phyloP scores from a whole-genome alignment of 2,888 invertebrate species.

The Drosophila anomalata region DNA sequence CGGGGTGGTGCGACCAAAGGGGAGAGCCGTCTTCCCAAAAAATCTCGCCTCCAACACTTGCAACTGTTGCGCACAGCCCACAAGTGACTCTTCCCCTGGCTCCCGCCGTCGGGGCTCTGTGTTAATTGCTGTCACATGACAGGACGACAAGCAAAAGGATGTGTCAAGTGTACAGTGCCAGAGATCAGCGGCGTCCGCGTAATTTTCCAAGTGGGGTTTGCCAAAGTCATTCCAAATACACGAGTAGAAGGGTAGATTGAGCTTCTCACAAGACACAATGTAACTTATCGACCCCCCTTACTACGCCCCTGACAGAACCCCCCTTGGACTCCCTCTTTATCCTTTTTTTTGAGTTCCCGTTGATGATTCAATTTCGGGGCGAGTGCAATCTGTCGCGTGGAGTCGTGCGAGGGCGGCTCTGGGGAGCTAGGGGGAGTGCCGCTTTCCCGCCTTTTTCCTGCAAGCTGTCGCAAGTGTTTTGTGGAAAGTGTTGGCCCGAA shows the following conservation, averaged over 20 bases:
- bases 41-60: constrained; percentile 37
- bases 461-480: constrained; percentile 69
- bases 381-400: constrained; percentile 44
- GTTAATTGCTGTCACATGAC: constrained; percentile 76
- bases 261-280: background rate
- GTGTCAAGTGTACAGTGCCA: constrained; percentile 32
- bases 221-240: background rate
- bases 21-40: constrained; percentile 55
- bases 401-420: background rate
- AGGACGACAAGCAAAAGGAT: constrained; percentile 60
- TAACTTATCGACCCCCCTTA: background rate
- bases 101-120: constrained; percentile 48
- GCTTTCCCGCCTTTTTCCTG: background rate
- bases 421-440: background rate
- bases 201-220: background rate
- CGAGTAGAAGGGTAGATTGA: no score
- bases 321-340: background rate
- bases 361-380: constrained; percentile 69
- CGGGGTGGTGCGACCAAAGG: background rate
- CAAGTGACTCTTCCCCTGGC: constrained; percentile 26
- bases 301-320: background rate
- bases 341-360: constrained; percentile 30
- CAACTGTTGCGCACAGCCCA: constrained; percentile 47
- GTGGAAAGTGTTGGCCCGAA: constrained; percentile 66
- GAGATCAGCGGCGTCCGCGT: background rate